Conservation (phyloP, 1,140 invertebrate genomes). For the Anthonomus grandis region DNA sequence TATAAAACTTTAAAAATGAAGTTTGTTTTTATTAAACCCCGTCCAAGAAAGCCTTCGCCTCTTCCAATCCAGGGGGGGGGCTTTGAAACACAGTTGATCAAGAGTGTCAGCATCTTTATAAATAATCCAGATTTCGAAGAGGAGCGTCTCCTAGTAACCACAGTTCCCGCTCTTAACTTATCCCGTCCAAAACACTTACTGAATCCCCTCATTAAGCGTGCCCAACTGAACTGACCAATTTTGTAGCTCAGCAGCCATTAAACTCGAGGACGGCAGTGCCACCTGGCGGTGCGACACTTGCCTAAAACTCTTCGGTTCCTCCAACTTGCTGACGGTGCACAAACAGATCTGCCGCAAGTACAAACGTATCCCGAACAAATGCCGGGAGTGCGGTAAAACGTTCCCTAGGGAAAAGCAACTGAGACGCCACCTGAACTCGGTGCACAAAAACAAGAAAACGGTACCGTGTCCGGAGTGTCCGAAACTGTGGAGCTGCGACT, state of each 20-base stretch:
- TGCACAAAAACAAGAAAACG: slow-evolving; percentile 10
- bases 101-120: neutral
- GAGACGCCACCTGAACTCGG: neutral
- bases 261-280: too few species aligned
- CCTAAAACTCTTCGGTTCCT: too few species aligned
- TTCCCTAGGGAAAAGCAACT: neutral
- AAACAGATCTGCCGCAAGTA: neutral
- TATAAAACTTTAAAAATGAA: neutral
- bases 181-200: too few species aligned
- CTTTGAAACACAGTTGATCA: neutral
- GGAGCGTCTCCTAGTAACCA: neutral
- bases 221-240: too few species aligned
- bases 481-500: slow-evolving; percentile 25
- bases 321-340: too few species aligned
- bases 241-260: too few species aligned
- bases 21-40: neutral
- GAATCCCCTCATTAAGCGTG: too few species aligned
- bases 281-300: too few species aligned
- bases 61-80: neutral
- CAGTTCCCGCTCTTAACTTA: too few species aligned
- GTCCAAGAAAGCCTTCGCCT: neutral
- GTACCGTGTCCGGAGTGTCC: slow-evolving; percentile 34
- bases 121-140: neutral
- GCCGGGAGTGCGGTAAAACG: neutral
- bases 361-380: neutral